phyloP scores from a whole-genome alignment of 2,888 invertebrate genomes.

The Spodoptera littoralis region DNA sequence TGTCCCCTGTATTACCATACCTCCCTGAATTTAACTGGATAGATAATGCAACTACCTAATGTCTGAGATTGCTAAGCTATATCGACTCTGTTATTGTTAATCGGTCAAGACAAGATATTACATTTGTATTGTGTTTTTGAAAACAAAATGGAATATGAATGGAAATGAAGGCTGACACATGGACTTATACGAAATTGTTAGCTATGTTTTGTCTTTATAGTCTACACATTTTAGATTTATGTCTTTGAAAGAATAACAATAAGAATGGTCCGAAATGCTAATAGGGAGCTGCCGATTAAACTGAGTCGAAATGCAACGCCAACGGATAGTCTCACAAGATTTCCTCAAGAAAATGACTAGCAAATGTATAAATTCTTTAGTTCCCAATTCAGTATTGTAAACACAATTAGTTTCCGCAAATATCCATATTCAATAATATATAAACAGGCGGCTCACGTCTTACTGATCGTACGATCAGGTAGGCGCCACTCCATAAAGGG shows the following conservation, averaged over 20 bases:
- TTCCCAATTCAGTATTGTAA: constrained; percentile 57
- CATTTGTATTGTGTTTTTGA: neutral
- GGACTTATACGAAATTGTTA: no score
- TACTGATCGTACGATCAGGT: constrained; percentile 61
- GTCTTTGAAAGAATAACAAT: no score
- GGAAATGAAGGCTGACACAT: no score
- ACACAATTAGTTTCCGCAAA: constrained; percentile 55
- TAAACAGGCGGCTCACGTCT: constrained; percentile 67
- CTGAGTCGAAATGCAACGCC: neutral
- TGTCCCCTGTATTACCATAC: constrained; percentile 62
- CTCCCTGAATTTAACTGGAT: constrained; percentile 57
- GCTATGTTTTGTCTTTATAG: no score
- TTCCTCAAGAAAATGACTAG: constrained; percentile 1
- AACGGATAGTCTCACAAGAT: neutral
- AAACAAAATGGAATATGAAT: no score
- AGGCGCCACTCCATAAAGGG: constrained; percentile 78
- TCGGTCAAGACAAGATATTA: neutral
- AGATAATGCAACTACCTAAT: constrained; percentile 28
- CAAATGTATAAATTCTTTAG: constrained; percentile 23
- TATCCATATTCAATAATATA: constrained; percentile 58
- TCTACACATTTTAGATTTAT: no score
- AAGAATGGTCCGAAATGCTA: no score
- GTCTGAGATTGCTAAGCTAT: constrained; percentile 3
- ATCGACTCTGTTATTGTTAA: neutral
- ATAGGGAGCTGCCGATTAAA: no score